Conservation (phyloP, 1,140 invertebrate species). For the Plutomurus gul region DNA sequence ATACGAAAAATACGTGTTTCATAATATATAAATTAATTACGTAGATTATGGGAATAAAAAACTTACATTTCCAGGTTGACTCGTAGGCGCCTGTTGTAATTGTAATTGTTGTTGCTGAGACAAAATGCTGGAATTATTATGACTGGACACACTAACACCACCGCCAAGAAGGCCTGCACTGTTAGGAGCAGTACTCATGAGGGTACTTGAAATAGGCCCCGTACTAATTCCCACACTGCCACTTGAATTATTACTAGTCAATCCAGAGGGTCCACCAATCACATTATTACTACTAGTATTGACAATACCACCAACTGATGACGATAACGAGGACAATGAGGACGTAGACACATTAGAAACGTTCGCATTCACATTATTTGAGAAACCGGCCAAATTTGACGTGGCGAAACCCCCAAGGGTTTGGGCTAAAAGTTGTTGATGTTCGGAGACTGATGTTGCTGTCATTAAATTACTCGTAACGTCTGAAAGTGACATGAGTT, state of each 20-base stretch:
- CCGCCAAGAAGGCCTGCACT: not conserved
- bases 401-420: not conserved
- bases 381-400: not conserved
- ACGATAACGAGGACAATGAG: conserved; percentile 13
- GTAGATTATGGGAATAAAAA: no score
- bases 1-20: not conserved
- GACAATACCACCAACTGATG: conserved; percentile 29
- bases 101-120: conserved; percentile 46
- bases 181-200: conserved; percentile 10
- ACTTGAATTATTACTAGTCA: conserved; percentile 31
- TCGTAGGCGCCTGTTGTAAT: conserved; percentile 34
- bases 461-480: not conserved
- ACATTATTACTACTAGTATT: conserved; percentile 39
- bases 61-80: conserved; percentile 44
- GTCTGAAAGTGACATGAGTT: conserved; percentile 19
- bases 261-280: conserved; percentile 17
- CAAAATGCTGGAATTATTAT: conserved; percentile 46
- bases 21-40: no score
- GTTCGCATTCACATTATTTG: conserved; percentile 34
- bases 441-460: not conserved
- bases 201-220: conserved; percentile 3
- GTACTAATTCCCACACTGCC: not conserved
- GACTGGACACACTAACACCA: conserved; percentile 44
- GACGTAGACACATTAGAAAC: conserved; percentile 15
- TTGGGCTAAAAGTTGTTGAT: conserved; percentile 19